Evolutionary conservation across 2,888 invertebrate genomes (phyloP).

Genomic region (Hirtodrosophila histrioides): DNA sequence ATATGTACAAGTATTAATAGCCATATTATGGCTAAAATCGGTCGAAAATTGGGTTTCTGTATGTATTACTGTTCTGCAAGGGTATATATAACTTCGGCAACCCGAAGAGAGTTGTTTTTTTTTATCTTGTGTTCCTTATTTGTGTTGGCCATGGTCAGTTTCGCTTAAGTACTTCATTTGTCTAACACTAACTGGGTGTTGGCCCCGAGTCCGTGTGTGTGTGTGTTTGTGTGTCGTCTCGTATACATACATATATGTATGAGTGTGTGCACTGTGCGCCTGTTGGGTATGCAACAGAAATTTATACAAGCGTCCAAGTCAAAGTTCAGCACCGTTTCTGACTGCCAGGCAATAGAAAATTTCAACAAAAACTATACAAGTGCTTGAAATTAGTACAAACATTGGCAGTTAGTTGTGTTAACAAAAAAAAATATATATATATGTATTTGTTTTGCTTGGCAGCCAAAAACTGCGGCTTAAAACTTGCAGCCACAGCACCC

Average conservation of each 20-base stretch:
- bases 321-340: slow-evolving; percentile 2
- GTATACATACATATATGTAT: no score
- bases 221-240: slow-evolving; percentile 1
- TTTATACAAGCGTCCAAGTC: neutral
- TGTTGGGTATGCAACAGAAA: slow-evolving; percentile 35
- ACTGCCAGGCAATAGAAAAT: neutral
- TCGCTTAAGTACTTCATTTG: neutral
- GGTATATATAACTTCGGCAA: no score
- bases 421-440: no score
- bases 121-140: no score
- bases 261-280: slow-evolving; percentile 23
- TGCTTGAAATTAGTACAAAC: neutral
- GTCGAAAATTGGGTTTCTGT: no score
- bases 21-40: no score
- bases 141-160: slow-evolving; percentile 1
- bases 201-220: slow-evolving; percentile 6
- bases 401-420: no score
- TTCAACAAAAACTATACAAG: neutral
- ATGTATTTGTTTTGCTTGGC: neutral
- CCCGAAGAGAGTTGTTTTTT: no score
- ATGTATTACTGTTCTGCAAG: no score
- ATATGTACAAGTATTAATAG: no score
- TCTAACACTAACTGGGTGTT: slow-evolving; percentile 13
- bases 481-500: neutral
- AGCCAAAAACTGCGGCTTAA: neutral